Conservation (phyloP, 2,888 invertebrate species). For the Zygogramma bicolorata region DNA sequence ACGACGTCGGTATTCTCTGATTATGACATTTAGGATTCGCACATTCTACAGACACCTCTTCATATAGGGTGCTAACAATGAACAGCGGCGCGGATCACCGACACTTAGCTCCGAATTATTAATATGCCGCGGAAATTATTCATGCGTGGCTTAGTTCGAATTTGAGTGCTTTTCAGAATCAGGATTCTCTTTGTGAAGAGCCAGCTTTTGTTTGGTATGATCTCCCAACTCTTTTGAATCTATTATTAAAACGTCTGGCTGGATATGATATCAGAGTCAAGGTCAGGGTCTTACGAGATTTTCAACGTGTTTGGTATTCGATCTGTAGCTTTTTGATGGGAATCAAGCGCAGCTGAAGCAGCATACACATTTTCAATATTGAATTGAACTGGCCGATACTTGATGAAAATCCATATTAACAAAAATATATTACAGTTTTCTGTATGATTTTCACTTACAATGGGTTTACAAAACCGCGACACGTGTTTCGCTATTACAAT, state of each 20-base stretch:
- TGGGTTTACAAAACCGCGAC: too few relatives aligned
- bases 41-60: slow-evolving; percentile 21
- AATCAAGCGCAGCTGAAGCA: too few relatives aligned
- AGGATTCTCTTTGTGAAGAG: slow-evolving; percentile 11
- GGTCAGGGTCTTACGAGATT: not conserved
- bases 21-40: slow-evolving; percentile 11
- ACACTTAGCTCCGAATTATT: slow-evolving; percentile 12
- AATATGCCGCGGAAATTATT: slow-evolving; percentile 21
- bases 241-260: slow-evolving; percentile 4
- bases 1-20: slow-evolving; percentile 3
- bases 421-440: too few relatives aligned
- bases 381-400: too few relatives aligned
- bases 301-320: too few relatives aligned
- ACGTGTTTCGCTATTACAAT: too few relatives aligned
- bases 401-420: too few relatives aligned
- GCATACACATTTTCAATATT: not conserved
- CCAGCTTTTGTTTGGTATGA: slow-evolving; percentile 1
- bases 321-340: not conserved
- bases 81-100: not conserved
- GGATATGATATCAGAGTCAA: not conserved
- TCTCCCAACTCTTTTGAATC: not conserved
- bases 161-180: slow-evolving; percentile 18
- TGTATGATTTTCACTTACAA: too few relatives aligned
- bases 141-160: slow-evolving; percentile 14
- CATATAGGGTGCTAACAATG: slow-evolving; percentile 15